Base-by-base conservation (phyloP, 2,888 invertebrate species). In the Drosophila limbata region DNA sequence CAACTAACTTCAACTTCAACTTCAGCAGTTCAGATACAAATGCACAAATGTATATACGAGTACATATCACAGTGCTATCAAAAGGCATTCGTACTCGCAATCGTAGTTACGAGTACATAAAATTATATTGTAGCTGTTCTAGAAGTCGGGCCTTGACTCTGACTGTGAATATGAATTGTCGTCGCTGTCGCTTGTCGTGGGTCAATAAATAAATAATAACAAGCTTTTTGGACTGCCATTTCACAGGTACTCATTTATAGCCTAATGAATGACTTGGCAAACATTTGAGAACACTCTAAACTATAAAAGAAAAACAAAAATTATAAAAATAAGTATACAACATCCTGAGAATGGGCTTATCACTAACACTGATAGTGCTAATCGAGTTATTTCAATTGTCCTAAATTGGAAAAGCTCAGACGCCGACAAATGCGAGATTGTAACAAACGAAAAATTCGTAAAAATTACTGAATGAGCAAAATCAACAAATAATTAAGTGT, bases 311-410 rank as follows among this genome's bases (percentile, higher is more conserved):
- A 28, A 28, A 28, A 28, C 28, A 52, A 17, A 37, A 25, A 25
- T 25, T n/a, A 42, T 3, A 25, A 5, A 63, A 33, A 48, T 61
- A 51, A 31, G 47, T 62, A 48, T 72, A 72, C 68, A 42, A 77
- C 62, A 60, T 77, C 60, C 63, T 64, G 59, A 53, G 65, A 56
- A 50, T 37, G 13, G 15, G 56, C 69, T 70, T 73, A 68, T 72
- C 76, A 48, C 37, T 9, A 13, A 11, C 8, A 11, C 13, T 51
- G 66, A 69, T 66, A 77, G 59, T 64, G 44, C 21, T 77, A 76
- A 76, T 73, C 78, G 57, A 61, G 50, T 60, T 44, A 21, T 48
- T 56, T n/a, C 21, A 39, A 48, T 42, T 42, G 17, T 9, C 11
- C 57, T 45, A 39, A 55, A 61, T 76, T 73, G 53, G 53, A 45